Evolutionary conservation across 2,888 invertebrate genomes (phyloP), one percentile per base, ranked within the genome.

Genomic region (Schizaphis graminum): DNA sequence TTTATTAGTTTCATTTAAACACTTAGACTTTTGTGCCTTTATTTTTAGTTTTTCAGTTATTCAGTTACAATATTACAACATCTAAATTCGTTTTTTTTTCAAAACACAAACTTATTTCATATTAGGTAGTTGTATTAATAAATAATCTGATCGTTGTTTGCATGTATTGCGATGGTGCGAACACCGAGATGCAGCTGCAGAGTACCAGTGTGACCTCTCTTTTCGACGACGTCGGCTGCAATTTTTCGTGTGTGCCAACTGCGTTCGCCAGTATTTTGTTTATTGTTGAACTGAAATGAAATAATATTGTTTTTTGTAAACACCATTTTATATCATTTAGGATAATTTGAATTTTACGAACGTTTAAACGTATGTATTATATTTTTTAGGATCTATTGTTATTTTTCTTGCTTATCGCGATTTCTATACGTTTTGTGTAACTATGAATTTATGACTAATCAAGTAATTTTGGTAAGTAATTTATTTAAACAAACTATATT

Each of bases 201-300:
- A 44, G 13, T 53, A 53, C 21, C 47, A n/a, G 47, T 86, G n/a
- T 86, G 86, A 86, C 86, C 86, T 86, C 86, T 47, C 77, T 35
- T 8, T 28, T 47, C 47, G 86, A 85, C 85, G 44, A 77, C 85
- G 85, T 44, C 44, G 44, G 7, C 16, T 86, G 86, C 86, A 47
- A 35, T 77, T 77, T 86, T 86, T 86, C 86, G 86, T 86, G 86
- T 49, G 28, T 86, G 86, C 86, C 86, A 86, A 86, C 86, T 86
- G n/a, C 28, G 7, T 28, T 16, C n/a, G 47, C 28, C 4, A 28
- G 44, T 26, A 13, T 85, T 44, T 44, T 85, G 1, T 85, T 85
- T 28, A 28, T 28, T 13, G 5, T 77, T 1, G 3, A 77, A 77
- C 35, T 35, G 77, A 85, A 85, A 44, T 44, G 10, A 77, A 26